Base-by-base conservation (phyloP, 2,797 vertebrate genomes). In the Chlorospingus flavigularis region DNA sequence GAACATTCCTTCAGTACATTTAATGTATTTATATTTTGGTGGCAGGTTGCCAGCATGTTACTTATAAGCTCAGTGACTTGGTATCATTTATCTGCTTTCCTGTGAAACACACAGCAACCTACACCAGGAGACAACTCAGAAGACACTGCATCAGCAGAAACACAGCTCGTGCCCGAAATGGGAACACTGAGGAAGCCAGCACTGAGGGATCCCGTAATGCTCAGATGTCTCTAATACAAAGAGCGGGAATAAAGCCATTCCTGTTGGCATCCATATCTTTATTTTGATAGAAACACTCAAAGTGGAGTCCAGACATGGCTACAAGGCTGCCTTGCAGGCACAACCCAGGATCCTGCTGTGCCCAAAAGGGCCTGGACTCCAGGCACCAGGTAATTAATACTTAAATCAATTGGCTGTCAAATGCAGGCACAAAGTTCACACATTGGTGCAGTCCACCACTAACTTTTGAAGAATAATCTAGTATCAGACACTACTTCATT, bases 321-420 rank as follows among this genome's bases (percentile, higher is more conserved):
- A 89, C 0, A 8, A 94, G 72, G 43, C 53, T 80, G 60, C 35
- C 35, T 65, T 0, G 1, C 10, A 40, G 88, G 88, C 80, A 95
- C 68, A 88, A 74, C 70, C 86, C 67, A 96, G 98, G 95, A 97
- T 97, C 97, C 97, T 96, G 94, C 96, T 95, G 96, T 63, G 77
- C 94, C 97, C 88, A 82, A 97, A 97, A 97, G 97, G 97, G 97
- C 31, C 96, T 91, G 94, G 96, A 97, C 97, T 97, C 95, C 86
- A 94, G 96, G 97, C 26, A 70, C 28, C 90, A 98, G 94, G 96
- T 98, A 98, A 98, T 99, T 98, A 98, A 98, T 97, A 97, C 97
- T 98, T 98, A 98, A 75, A 70, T 81, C 70, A 98, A 98, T 98
- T 96, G 98, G 94, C 94, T 98, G 98, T 98, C 98, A 98, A 88